phyloP scores from a whole-genome alignment of 1,140 invertebrate genomes.

The Drosophila biarmipes region DNA sequence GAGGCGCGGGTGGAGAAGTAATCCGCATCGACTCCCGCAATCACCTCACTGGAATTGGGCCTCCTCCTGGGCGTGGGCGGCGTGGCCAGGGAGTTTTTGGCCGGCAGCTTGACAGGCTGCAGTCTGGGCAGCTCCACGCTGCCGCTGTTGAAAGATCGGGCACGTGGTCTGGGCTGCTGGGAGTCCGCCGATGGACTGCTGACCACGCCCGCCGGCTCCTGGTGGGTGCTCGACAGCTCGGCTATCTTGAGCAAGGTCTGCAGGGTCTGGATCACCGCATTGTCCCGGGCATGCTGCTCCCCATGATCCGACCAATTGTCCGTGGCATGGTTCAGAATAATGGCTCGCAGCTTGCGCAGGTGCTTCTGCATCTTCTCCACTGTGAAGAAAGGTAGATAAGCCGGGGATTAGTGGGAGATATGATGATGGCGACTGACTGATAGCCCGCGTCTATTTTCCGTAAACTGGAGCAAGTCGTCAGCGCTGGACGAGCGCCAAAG shows the following conservation, averaged over 20 bases:
- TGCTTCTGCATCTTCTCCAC: constrained; percentile 83
- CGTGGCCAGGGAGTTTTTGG: constrained; percentile 65
- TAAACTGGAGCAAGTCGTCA: constrained; percentile 54
- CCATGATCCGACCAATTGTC: constrained; percentile 66
- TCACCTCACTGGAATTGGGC: constrained; percentile 63
- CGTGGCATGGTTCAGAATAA: constrained; percentile 68
- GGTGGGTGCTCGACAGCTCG: constrained; percentile 69
- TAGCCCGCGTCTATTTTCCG: constrained; percentile 44
- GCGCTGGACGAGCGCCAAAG: constrained; percentile 59
- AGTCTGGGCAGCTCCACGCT: constrained; percentile 62
- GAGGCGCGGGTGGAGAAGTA: constrained; percentile 77
- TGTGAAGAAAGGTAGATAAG: constrained; percentile 41
- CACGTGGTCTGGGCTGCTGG: constrained; percentile 52
- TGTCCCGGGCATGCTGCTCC: constrained; percentile 73
- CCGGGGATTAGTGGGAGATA: constrained; percentile 22
- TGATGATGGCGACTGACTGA: constrained; percentile 21
- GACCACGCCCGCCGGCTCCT: constrained; percentile 59
- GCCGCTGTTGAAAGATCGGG: constrained; percentile 69
- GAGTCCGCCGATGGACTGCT: constrained; percentile 36
- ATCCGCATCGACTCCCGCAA: constrained; percentile 60
- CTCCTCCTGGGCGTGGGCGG: constrained; percentile 49
- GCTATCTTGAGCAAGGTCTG: constrained; percentile 80
- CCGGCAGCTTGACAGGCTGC: constrained; percentile 63
- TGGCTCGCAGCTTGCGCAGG: constrained; percentile 71
- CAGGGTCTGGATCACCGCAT: constrained; percentile 76